Base-by-base conservation (phyloP, 2,113 vertebrate genomes). In the Stegastes partitus region DNA sequence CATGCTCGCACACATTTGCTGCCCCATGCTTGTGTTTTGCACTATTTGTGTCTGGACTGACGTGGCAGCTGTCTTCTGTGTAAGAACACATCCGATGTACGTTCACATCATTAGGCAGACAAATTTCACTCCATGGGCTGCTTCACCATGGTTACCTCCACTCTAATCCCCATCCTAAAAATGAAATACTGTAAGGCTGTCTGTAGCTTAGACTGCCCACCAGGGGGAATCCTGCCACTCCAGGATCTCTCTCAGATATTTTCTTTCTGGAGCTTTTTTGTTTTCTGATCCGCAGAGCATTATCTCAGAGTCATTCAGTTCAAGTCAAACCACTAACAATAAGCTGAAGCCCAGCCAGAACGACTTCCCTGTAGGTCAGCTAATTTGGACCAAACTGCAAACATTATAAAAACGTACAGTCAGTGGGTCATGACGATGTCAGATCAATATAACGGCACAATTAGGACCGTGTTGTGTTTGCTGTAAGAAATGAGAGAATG, bases 401-500 rank as follows among this genome's bases (percentile, higher is more conserved):
- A 55, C 39, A 58, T 16, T 49, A 50, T 31, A 26, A 58, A n/a
- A 74, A 62, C 31, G 57, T 45, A 25, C 9, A 54, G 67, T 63
- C 69, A 70, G 72, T 65, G 74, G 63, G 76, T 81, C 80, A 56
- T 51, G 70, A 69, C 83, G 45, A 66, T 74, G 86, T 78, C 76
- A 79, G 80, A 90, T 93, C 88, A 87, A 92, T 92, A 84, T 34
- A 79, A 84, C 82, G 78, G 19, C 54, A 65, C 75, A 74, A 82
- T 90, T 77, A 79, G 45, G 10, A 61, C 51, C 50, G 51, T 63
- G 82, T 83, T 81, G 68, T 67, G 55, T 77, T 55, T 58, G 76
- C 65, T 62, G 58, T 45, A 39, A 57, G 57, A 71, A 79, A 66
- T 59, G 15, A 80, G 22, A 67, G 63, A 68, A 65, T 21, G 45